Evolutionary conservation across 2,888 invertebrate genomes (phyloP).

Genomic region (Metacarcinus magister): DNA sequence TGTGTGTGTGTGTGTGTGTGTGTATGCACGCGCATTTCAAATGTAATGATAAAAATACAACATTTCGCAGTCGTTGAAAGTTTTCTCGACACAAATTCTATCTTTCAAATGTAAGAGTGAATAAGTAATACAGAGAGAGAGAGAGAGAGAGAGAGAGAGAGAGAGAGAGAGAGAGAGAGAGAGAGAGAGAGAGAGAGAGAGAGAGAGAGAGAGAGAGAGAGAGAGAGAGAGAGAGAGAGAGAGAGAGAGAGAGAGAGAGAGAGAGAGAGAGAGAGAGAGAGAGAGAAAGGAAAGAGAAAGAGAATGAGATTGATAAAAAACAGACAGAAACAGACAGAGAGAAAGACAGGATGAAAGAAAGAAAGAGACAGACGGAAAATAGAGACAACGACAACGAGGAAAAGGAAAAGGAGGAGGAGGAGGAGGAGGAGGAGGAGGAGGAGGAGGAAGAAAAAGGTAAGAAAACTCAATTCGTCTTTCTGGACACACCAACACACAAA

Average conservation of each 20-base stretch:
- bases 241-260: not conserved
- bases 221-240: not conserved
- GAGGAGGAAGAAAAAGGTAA: not conserved
- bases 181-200: not conserved
- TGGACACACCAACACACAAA: not conserved
- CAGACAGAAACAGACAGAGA: not conserved
- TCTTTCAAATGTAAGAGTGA: no score
- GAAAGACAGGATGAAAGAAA: not conserved
- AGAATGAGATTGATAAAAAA: no score
- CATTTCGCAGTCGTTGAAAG: no score
- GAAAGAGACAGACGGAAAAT: not conserved
- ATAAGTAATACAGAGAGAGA: not conserved
- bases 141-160: no score
- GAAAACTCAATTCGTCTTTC: constrained; percentile 8
- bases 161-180: no score
- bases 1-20: constrained; percentile 56
- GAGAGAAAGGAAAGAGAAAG: not conserved
- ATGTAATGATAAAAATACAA: not conserved
- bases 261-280: not conserved
- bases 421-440: not conserved
- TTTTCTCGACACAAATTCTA: no score
- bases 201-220: not conserved
- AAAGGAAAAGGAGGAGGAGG: not conserved
- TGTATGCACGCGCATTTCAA: not conserved
- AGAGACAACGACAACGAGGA: not conserved